Evolutionary conservation across 2,888 invertebrate species (phyloP), one percentile per base, ranked within the genome.

Genomic region (Osedax frankpressi): DNA sequence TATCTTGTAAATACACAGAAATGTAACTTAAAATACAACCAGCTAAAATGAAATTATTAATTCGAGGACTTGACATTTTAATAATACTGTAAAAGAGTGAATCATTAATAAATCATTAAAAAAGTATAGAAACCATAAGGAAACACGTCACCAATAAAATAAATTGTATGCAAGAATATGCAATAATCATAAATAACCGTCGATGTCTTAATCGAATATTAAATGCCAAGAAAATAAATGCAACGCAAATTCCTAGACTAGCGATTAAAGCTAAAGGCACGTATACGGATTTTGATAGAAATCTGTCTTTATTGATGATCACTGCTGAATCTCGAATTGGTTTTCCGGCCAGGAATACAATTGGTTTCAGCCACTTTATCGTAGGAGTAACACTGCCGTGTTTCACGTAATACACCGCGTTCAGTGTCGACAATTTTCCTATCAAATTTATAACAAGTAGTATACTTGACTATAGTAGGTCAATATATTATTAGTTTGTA

Each of bases 21-120:
- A 69, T 24, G 73, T 80, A 81, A 30, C 78, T 78, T 44, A 80
- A 27, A 2, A 80, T 72, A 74, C 79, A 80, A 0, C 81, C 81
- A 3, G 78, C 26, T 11, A 81, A 76, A n/a, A 81, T 78, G 19
- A 81, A 72, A 73, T 81, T 81, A 77, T 81, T 81, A 59, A 81
- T 79, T 19, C 78, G 75, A 0, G 81, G 81, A 2, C 80, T 80
- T 0, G 81, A 81, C 78, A 81, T 77, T 74, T 81, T 81, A 11
- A 81, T 79, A 28, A 79, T 75, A 74, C 81, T 81, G 76, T 26
- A 75, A 76, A 65, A 11, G 19, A 11, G 19, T 44, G 19, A 11
- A 11, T 44, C 6, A 44, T 44, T 44, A 19, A 11, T 44, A 44
- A 11, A 14, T 69, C 3, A n/a, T 28, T 27, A 30, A 3, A 30